Base-by-base conservation (phyloP, 2,797 vertebrate genomes). In the Channa striata region DNA sequence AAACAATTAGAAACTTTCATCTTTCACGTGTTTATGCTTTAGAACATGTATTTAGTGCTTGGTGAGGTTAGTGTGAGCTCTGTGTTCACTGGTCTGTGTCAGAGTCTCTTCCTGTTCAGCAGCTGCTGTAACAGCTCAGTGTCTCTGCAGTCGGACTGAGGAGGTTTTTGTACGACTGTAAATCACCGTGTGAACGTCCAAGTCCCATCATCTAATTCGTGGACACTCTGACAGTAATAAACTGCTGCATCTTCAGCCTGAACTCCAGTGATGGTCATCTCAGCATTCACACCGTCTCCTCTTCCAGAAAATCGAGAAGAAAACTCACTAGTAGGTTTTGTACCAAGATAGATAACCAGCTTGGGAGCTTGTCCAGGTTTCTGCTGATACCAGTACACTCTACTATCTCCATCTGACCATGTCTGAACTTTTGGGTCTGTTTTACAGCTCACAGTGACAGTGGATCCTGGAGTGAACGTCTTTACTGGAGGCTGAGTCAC, bases 141-240 rank as follows among this genome's bases (percentile, higher is more conserved):
- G 59, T 66, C 64, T 84, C 68, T 80, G 74, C 60, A 78, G 82
- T 68, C 61, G 63, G 67, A 74, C 77, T 78, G 74, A 77, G 30
- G 77, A 87, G 70, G 84, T 88, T 86, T 87, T 88, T 87, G 78
- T 86, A 86, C 11, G 1, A 37, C 42, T 0, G n/a, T 0, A 72
- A 77, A 76, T 81, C 75, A 84, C 77, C 78, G 82, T 89, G 82
- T 87, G 47, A 82, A 77, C 61, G n/a, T n/a, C n/a, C n/a, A n/a
- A 49, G 33, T 0, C 0, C 0, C 7, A 23, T n/a, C n/a, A n/a
- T n/a, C n/a, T n/a, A n/a, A n/a, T n/a, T 0, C 0, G 13, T 25
- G 23, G 11, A 0, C 0, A 71, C 78, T 72, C 39, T 50, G 0
- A 74, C 81, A 86, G 60, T 77, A 72, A 23, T 86, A 86, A 73